A percentile compares a stretch with the other conserved stretches of the same genome.
Conservation (phyloP, 2,797 vertebrate species). For the Ctenopoma kingsleyae region DNA sequence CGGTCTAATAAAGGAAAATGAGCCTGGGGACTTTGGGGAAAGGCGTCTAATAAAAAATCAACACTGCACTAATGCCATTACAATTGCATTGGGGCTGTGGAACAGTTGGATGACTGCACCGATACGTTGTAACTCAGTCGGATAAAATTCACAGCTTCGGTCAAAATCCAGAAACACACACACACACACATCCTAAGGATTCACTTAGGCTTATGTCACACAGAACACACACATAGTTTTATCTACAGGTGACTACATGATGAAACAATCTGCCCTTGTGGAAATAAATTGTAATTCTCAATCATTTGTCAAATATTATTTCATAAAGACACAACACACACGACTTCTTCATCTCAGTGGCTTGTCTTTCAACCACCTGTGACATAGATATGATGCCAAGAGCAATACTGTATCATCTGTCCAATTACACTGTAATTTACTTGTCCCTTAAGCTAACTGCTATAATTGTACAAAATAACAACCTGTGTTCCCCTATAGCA, state of each 20-base stretch:
- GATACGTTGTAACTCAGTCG: slow-evolving; percentile 36
- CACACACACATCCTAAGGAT: background rate
- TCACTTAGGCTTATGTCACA: background rate
- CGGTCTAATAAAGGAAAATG: slow-evolving; percentile 73
- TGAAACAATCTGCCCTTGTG: slow-evolving; percentile 40
- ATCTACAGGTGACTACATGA: slow-evolving; percentile 18
- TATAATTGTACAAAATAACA: slow-evolving; percentile 54
- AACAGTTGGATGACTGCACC: slow-evolving; percentile 55
- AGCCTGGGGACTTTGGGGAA: slow-evolving; percentile 69
- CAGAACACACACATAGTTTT: slow-evolving; percentile 2
- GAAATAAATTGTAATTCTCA: slow-evolving; percentile 21
- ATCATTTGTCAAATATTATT: slow-evolving; percentile 39
- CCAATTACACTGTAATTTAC: slow-evolving; percentile 65
- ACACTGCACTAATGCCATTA: slow-evolving; percentile 72
- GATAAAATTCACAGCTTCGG: slow-evolving; percentile 38
- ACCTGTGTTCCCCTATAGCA: slow-evolving; percentile 7
- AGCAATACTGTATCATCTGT: slow-evolving; percentile 54
- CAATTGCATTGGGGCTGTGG: slow-evolving; percentile 42
- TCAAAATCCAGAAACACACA: slow-evolving; percentile 26
- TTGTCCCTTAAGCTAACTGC: slow-evolving; percentile 47
- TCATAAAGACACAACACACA: background rate
- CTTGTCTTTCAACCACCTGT: slow-evolving; percentile 61
- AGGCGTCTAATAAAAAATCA: slow-evolving; percentile 73
- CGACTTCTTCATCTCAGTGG: slow-evolving; percentile 16
- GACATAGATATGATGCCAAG: slow-evolving; percentile 42